Evolutionary conservation across 1,140 invertebrate species (phyloP).

Genomic region (Asbolus verrucosus): DNA sequence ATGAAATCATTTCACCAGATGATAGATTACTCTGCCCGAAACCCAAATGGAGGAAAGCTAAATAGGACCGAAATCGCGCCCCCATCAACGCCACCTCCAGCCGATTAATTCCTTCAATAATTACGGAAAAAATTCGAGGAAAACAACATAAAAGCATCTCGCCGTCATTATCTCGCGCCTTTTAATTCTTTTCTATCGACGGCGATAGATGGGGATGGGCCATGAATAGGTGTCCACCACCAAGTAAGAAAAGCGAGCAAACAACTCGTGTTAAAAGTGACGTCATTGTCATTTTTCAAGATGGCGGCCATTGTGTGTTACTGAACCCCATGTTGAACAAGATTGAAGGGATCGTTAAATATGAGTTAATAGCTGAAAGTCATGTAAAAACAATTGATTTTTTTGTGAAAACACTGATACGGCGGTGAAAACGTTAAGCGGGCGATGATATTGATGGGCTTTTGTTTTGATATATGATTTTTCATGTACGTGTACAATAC

Average conservation of each 20-base stretch:
- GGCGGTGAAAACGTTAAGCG: slow-evolving; percentile 10
- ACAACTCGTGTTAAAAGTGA: slow-evolving; percentile 23
- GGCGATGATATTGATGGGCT: slow-evolving; percentile 29
- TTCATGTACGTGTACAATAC: slow-evolving; percentile 40
- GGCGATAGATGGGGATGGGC: slow-evolving; percentile 12
- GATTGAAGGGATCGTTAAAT: slow-evolving; percentile 39
- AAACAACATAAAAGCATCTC: slow-evolving; percentile 28
- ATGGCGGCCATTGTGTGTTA: slow-evolving; percentile 30
- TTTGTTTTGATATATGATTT: slow-evolving; percentile 38
- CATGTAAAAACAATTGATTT: slow-evolving; percentile 39
- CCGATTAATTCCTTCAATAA: slow-evolving; percentile 35
- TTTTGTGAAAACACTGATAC: slow-evolving; percentile 21
- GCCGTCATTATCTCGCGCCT: slow-evolving; percentile 17
- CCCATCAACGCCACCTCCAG: slow-evolving; percentile 22
- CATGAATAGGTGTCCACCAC: slow-evolving; percentile 36
- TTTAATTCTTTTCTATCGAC: slow-evolving; percentile 6
- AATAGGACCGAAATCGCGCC: slow-evolving; percentile 25
- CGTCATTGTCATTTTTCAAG: slow-evolving; percentile 39
- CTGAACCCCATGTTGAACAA: slow-evolving; percentile 28
- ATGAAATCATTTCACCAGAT: slow-evolving; percentile 35
- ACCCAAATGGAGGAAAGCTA: slow-evolving; percentile 18
- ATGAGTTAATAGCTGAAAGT: slow-evolving; percentile 37
- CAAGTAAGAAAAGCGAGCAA: slow-evolving; percentile 14
- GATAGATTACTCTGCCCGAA: slow-evolving; percentile 29
- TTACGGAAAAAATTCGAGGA: slow-evolving; percentile 13